phyloP scores from a whole-genome alignment of 2,113 vertebrate species.

The Brachyhypopomus occidentalis region DNA sequence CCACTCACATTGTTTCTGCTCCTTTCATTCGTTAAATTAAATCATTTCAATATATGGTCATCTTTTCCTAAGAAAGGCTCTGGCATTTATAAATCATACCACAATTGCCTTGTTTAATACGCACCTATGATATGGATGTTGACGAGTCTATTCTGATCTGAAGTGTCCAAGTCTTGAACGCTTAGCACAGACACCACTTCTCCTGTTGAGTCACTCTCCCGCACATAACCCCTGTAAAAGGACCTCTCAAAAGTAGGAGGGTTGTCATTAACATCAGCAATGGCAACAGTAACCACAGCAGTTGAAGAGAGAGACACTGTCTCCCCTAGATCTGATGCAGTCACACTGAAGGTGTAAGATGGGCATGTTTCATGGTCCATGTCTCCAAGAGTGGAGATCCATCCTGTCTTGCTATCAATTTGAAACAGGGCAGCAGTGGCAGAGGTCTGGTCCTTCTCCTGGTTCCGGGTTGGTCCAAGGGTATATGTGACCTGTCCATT shows the following conservation, averaged over 20 bases:
- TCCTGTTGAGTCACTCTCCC: conserved; percentile 88
- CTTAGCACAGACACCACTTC: conserved; percentile 92
- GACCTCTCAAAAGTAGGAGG: conserved; percentile 85
- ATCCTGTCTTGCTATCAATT: conserved; percentile 93
- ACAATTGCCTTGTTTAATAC: conserved; percentile 76
- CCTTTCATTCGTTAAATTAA: conserved; percentile 30
- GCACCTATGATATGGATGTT: conserved; percentile 94
- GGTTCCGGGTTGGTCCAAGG: conserved; percentile 74
- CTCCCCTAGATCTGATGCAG: conserved; percentile 91
- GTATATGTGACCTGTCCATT: conserved; percentile 93
- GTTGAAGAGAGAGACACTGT: conserved; percentile 83
- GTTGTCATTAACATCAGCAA: conserved; percentile 95
- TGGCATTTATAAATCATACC: conserved; percentile 26
- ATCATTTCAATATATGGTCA: conserved; percentile 44
- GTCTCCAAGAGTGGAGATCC: conserved; percentile 89
- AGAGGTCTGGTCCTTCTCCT: conserved; percentile 64
- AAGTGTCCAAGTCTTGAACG: conserved; percentile 87
- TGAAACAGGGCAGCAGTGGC: conserved; percentile 66
- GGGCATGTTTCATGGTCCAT: conserved; percentile 90
- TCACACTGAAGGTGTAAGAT: conserved; percentile 86
- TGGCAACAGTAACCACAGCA: conserved; percentile 82
- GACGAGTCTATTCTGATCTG: conserved; percentile 89
- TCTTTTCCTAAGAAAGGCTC: conserved; percentile 32
- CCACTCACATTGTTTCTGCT: conserved; percentile 30
- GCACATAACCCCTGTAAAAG: conserved; percentile 85